A percentile compares a stretch with the other conserved stretches of the same genome.
phyloP scores from a whole-genome alignment of 2,113 vertebrate genomes.

The Heterotilapia buettikoferi region DNA sequence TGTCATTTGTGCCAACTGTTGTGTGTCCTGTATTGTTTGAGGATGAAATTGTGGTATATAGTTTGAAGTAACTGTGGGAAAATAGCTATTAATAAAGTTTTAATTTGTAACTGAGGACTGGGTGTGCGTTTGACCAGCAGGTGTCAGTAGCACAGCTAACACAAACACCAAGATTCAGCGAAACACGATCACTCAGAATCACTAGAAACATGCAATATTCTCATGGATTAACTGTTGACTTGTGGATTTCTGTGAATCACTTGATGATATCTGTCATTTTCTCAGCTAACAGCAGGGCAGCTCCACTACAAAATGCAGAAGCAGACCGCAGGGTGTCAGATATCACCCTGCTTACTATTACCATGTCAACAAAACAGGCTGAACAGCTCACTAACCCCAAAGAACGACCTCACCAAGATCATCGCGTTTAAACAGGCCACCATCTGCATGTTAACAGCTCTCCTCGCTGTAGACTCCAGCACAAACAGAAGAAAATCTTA shows the following conservation, averaged over 20 bases:
- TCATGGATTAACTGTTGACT: not conserved
- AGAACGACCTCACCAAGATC: not conserved
- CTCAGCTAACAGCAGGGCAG: not conserved
- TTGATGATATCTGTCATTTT: not conserved
- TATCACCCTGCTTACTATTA: conserved; percentile 26
- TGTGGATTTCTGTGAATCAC: not conserved
- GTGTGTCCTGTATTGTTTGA: not conserved
- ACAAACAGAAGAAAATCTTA: not conserved
- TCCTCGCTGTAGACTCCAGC: not conserved
- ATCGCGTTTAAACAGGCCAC: not conserved
- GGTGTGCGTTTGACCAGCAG: conserved; percentile 23
- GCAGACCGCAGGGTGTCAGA: not conserved
- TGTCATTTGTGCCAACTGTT: not conserved
- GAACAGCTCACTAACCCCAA: not conserved
- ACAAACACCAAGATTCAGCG: not conserved
- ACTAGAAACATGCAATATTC: not conserved
- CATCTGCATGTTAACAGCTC: not conserved
- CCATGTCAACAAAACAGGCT: conserved; percentile 12
- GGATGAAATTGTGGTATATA: not conserved
- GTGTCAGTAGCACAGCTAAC: not conserved
- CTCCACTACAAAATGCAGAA: not conserved
- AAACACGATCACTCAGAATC: not conserved
- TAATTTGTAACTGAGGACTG: not conserved
- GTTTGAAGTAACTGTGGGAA: not conserved
- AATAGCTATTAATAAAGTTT: conserved; percentile 28